Percentiles rank a stretch among this genome's conserved stretches.
phyloP scores from a whole-genome alignment of 2,797 vertebrate genomes.

The Cirrhinus molitorella region DNA sequence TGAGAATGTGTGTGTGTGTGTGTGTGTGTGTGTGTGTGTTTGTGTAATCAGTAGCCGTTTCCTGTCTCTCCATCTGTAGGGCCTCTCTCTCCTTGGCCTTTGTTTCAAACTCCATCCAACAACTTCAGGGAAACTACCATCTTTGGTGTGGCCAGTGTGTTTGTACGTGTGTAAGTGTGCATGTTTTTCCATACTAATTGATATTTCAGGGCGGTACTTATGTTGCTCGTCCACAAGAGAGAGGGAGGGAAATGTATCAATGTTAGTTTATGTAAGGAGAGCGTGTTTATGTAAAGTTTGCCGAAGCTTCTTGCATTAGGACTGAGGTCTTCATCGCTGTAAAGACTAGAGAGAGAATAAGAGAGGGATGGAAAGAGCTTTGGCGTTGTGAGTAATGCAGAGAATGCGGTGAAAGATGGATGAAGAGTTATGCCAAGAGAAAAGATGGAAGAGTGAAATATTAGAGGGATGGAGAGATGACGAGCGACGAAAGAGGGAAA shows the following conservation, averaged over 20 bases:
- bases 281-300: conserved; percentile 17
- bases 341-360: neutral
- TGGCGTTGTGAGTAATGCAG: conserved; percentile 27
- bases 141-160: conserved; percentile 61
- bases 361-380: conserved; percentile 17
- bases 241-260: conserved; percentile 4
- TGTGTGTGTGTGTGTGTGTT: conserved; percentile 51
- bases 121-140: conserved; percentile 74
- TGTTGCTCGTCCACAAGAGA: conserved; percentile 2
- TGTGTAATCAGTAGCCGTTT: conserved; percentile 79
- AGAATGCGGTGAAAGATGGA: conserved; percentile 36
- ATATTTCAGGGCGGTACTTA: conserved; percentile 18
- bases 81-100: conserved; percentile 72
- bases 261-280: conserved; percentile 40
- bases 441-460: conserved; percentile 37
- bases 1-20: conserved; percentile 27
- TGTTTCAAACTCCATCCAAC: conserved; percentile 72
- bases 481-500: conserved; percentile 43
- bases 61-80: conserved; percentile 75
- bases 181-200: conserved; percentile 46
- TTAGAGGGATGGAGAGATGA: conserved; percentile 46
- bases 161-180: conserved; percentile 61
- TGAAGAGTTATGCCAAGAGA: conserved; percentile 30
- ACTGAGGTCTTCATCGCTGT: neutral
- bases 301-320: neutral